Conservation (phyloP, 2,797 vertebrate genomes). For the Pogonophryne albipinna region DNA sequence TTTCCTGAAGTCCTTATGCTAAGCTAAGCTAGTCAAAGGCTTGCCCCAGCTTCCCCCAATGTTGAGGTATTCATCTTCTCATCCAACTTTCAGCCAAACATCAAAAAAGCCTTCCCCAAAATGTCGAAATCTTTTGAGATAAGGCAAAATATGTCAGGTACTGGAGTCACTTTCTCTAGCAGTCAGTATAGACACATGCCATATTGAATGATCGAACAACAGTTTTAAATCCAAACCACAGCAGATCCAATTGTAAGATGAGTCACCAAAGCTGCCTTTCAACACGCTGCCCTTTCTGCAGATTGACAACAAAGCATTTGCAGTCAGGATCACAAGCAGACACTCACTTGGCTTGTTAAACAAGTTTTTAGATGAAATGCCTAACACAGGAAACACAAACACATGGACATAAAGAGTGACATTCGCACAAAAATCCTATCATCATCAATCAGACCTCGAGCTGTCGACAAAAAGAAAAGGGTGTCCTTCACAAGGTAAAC, state of each 20-base stretch:
- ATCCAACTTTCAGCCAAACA: not conserved
- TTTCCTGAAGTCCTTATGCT: no score
- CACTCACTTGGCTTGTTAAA: conserved; percentile 42
- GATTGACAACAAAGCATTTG: not conserved
- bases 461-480: not conserved
- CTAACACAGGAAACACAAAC: not conserved
- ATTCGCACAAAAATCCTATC: not conserved
- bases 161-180: not conserved
- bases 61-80: not conserved
- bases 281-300: not conserved
- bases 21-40: no score
- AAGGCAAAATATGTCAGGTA: not conserved
- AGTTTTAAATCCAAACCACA: not conserved
- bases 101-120: not conserved
- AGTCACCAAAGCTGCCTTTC: conserved; percentile 3
- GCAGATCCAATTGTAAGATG: not conserved
- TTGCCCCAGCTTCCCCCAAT: not conserved
- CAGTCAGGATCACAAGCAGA: not conserved
- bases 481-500: not conserved
- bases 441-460: not conserved
- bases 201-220: not conserved
- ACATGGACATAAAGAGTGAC: not conserved
- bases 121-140: not conserved
- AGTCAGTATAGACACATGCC: not conserved
- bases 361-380: conserved; percentile 38